Evolutionary conservation across 2,113 vertebrate species (phyloP), one percentile per base, ranked within the genome.

Genomic region (Chloropsis cyanopogon): DNA sequence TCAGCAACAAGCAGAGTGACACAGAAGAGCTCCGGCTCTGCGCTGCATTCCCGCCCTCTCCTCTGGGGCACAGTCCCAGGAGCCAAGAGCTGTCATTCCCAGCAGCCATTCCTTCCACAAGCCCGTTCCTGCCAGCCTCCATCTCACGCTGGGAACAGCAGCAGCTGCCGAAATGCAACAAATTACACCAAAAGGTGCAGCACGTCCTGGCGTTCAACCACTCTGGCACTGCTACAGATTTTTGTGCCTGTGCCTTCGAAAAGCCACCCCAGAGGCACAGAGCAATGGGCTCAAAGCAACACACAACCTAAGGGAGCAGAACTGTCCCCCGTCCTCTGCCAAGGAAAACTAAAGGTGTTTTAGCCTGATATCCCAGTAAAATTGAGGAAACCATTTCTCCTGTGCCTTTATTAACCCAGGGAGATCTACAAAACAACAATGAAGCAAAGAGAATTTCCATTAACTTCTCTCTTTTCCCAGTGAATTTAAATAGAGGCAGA

Each of bases 111-210:
- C 69, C 93, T 92, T 94, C 71, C 82, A 77, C 90, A 86, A 86
- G 90, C 68, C 85, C 42, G 3, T 57, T 96, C 92, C 92, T 96
- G 87, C 82, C 94, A 81, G 90, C 72, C 77, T 82, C 53, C 64
- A 52, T 4, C 90, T 77, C 42, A 1, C n/a, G 15, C 59, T 46
- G 78, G 3, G 24, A 64, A 47, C 78, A 80, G 78, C 15, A 85
- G 90, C 90, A 77, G 93, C 83, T 87, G 94, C 22, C 6, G 4
- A 94, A 95, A 88, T 1, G 11, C 57, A 88, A 82, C 79, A 31
- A 88, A 82, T 66, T 57, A 60, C 6, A 21, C 88, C 90, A 88
- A 90, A 96, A 95, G 86, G 90, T 93, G 92, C 82, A 72, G 86
- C 77, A 12, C 10, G 82, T 92, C 60, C 85, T 39, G 86, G 72